phyloP scores from a whole-genome alignment of 2,888 invertebrate species.

The Ferrisia virgata region DNA sequence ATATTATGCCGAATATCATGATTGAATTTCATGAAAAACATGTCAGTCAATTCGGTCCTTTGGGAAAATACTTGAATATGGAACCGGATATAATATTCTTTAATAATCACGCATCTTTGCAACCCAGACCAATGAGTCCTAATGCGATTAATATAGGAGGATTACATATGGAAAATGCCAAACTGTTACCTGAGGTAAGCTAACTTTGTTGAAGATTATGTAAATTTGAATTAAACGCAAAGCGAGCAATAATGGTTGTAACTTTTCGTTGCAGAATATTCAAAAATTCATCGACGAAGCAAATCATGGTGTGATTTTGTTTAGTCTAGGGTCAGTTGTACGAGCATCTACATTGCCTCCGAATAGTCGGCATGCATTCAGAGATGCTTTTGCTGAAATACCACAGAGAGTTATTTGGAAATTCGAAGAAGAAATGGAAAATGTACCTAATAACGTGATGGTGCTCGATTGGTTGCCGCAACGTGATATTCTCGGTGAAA shows the following conservation, averaged over 20 bases:
- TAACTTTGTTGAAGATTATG: not conserved
- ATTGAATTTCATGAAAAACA: not conserved
- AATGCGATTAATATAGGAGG: not conserved
- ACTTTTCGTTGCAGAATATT: not conserved
- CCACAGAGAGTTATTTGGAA: slow-evolving; percentile 33
- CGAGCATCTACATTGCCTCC: not conserved
- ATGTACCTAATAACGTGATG: slow-evolving; percentile 12
- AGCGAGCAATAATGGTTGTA: not conserved
- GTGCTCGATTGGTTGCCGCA: not conserved
- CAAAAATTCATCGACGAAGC: slow-evolving; percentile 17
- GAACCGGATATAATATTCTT: not conserved
- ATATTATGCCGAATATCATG: not conserved
- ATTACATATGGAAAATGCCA: not conserved
- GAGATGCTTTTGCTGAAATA: slow-evolving; percentile 17
- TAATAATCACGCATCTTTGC: not conserved
- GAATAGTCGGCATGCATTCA: not conserved
- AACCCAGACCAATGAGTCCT: not conserved
- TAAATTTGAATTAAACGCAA: not conserved
- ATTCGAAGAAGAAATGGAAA: not conserved
- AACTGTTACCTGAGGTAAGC: not conserved
- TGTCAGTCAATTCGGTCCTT: not conserved
- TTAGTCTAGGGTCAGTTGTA: not conserved
- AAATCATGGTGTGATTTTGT: not conserved
- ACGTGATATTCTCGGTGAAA: not conserved
- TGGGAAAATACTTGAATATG: not conserved